Percentiles rank a stretch among this genome's conserved stretches.
Evolutionary conservation across 2,888 invertebrate genomes (phyloP).

Genomic region (Flabesymbios commensalis): DNA sequence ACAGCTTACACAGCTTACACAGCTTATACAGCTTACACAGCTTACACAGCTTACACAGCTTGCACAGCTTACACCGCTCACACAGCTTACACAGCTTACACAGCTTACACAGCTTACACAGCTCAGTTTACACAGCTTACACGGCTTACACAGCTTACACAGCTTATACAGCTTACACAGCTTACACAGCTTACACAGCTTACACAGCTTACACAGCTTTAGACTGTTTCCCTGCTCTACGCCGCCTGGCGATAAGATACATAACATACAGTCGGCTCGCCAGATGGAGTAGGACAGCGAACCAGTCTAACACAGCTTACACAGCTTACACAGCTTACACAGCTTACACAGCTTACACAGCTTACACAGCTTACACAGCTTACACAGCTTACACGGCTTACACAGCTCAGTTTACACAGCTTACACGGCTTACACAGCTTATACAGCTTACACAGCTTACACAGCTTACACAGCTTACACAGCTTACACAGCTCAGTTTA

Average conservation of each 20-base stretch:
- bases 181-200: background rate
- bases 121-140: background rate
- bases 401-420: background rate
- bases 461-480: background rate
- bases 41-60: background rate
- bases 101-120: background rate
- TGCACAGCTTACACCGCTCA: no score
- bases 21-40: background rate
- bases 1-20: background rate
- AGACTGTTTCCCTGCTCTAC: background rate
- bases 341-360: background rate
- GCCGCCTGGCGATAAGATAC: background rate
- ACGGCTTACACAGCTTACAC: background rate
- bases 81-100: background rate
- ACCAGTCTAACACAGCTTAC: background rate
- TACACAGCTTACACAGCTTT: background rate
- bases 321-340: background rate
- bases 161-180: background rate
- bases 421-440: background rate
- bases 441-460: background rate
- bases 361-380: background rate
- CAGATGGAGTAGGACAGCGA: background rate
- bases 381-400: background rate
- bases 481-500: background rate
- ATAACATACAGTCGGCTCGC: no score